Base-by-base conservation (phyloP, 2,888 invertebrate genomes). In the Deroplatys truncata region DNA sequence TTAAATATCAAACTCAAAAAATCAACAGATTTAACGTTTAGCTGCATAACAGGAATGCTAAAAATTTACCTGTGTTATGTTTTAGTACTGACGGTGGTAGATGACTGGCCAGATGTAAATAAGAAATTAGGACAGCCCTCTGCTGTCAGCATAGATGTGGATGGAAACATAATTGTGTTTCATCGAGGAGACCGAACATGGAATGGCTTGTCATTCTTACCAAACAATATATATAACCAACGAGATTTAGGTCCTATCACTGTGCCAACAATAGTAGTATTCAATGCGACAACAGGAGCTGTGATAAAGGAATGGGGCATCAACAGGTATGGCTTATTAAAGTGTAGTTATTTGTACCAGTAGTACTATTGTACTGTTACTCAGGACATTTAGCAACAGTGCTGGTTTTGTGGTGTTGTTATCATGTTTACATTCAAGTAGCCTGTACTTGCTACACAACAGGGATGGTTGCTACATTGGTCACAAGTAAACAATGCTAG, bases 141-240 rank as follows among this genome's bases (percentile, higher is more conserved):
- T 0, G 98, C 97, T 8, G 96, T 99, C 1, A 96, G 97, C 9
- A 94, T 98, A 28, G 97, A 98, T 92, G 94, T 94, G 3, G 92
- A 94, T n/a, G 97, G 97, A 0, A 95, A 96, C 90, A 94, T 98
- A 20, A 95, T 96, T 25, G 95, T 98, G 83, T 98, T 98, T 93
- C 98, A 98, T 93, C 95, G 98, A 91, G 97, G 95, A 0, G 94
- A 95, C 89, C 94, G 96, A 91, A 92, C 94, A 0, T 97, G 97
- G 97, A 95, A 94, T 89, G 92, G 92, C 7, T 92, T 91, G 8
- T 95, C 97, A 0, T 97, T 97, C 92, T 93, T 95, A 85, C 91
- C 91, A 0, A 92, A 94, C 25, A 95, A 97, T 92, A 94, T 95
- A 1, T 96, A 95, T 92, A 93, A 92, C 88, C 94, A 95, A 89